Percentiles rank a stretch among this genome's conserved stretches.
Evolutionary conservation across 1,140 invertebrate genomes (phyloP).

Genomic region (Leptestheria dahalacensis): DNA sequence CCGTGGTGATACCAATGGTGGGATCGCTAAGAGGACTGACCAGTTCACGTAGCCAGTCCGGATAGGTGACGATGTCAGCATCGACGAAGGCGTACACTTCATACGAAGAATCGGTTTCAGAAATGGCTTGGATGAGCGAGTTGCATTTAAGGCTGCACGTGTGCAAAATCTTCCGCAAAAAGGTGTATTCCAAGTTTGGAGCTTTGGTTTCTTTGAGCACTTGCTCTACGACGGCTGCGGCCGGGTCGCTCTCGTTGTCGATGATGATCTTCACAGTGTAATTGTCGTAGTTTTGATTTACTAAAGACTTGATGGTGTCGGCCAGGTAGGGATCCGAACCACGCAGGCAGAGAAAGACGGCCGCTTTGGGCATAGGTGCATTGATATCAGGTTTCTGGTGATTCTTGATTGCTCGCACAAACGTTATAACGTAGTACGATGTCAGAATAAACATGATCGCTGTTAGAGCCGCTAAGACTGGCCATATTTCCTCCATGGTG

Average conservation of each 20-base stretch:
- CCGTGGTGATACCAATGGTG: neutral
- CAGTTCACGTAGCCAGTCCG: constrained; percentile 2
- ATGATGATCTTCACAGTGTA: constrained; percentile 3
- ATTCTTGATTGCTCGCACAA: neutral
- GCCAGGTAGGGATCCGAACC: constrained; percentile 1
- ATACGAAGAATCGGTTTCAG: neutral
- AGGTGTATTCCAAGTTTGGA: neutral
- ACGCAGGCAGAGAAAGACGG: constrained; percentile 4
- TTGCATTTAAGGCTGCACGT: constrained; percentile 6
- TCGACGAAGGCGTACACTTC: constrained; percentile 1
- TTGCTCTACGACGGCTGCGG: neutral
- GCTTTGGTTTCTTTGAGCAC: neutral
- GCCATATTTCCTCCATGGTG: neutral
- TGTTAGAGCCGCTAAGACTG: neutral
- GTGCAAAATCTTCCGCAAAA: neutral
- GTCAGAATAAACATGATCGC: neutral
- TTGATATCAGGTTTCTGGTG: neutral
- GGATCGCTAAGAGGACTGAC: neutral
- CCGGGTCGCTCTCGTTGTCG: neutral
- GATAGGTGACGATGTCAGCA: neutral
- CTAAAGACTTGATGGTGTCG: neutral
- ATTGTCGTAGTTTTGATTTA: neutral
- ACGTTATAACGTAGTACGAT: neutral
- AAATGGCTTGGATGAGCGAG: neutral
- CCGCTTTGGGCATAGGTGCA: neutral